Percentiles rank a stretch among this genome's conserved stretches.
These are phyloP conservation scores for Tachina grossa DNA, from an alignment of 2,888 invertebrate genomes.

Conservation along the genomic window DNA sequence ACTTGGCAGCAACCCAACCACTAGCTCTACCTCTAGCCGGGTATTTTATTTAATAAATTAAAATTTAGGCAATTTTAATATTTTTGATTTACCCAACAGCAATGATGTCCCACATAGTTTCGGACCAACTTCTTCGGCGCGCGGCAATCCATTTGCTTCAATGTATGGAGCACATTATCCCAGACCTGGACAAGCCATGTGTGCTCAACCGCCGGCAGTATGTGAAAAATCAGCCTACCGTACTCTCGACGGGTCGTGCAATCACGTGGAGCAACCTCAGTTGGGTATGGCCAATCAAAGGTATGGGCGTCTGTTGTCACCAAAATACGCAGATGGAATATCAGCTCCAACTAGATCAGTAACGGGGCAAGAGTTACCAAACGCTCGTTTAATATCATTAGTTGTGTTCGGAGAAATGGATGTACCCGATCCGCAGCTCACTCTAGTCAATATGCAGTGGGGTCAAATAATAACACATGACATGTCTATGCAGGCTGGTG, in stretches of 20 bases:
- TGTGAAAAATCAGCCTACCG: slow-evolving; percentile 85
- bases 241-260: slow-evolving; percentile 96
- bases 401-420: slow-evolving; percentile 88
- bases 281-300: slow-evolving; percentile 91
- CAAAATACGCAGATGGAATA: slow-evolving; percentile 84
- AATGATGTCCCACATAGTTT: slow-evolving; percentile 71
- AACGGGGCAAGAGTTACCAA: slow-evolving; percentile 87
- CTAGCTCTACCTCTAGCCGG: slow-evolving; percentile 50
- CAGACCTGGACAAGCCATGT: slow-evolving; percentile 75
- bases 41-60: slow-evolving; percentile 32
- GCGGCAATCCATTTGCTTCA: slow-evolving; percentile 76
- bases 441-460: slow-evolving; percentile 87
- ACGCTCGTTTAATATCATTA: slow-evolving; percentile 88
- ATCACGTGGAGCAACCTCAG: slow-evolving; percentile 92
- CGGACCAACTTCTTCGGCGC: slow-evolving; percentile 74
- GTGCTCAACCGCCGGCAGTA: slow-evolving; percentile 77
- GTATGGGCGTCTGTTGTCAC: slow-evolving; percentile 82
- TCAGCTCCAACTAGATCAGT: slow-evolving; percentile 86
- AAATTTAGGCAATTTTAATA: neutral
- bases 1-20: slow-evolving; percentile 58
- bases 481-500: slow-evolving; percentile 83
- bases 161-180: slow-evolving; percentile 76
- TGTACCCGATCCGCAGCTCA: slow-evolving; percentile 88
- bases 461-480: slow-evolving; percentile 86
- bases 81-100: slow-evolving; percentile 62